Conservation (phyloP, 2,888 invertebrate genomes). For the Drosophila pseudotalamancana region DNA sequence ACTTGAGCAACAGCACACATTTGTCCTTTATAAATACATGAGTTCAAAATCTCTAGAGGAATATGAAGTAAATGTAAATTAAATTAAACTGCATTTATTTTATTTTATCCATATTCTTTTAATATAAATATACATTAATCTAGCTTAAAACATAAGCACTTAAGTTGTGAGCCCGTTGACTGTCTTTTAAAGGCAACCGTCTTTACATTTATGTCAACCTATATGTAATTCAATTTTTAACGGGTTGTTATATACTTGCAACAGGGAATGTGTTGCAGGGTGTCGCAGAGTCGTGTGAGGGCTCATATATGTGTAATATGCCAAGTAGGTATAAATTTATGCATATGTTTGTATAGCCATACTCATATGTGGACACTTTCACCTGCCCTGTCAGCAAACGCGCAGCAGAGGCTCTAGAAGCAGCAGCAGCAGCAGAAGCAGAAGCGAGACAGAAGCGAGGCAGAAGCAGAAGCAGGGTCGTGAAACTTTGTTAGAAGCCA, state of each 20-base stretch:
- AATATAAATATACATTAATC: no score
- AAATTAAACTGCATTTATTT: no score
- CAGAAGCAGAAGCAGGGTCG: constrained; percentile 10
- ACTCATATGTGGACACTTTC: constrained; percentile 41
- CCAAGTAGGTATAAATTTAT: constrained; percentile 11
- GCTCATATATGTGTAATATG: constrained; percentile 8
- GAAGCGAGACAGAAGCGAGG: no score
- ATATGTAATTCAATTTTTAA: constrained; percentile 25
- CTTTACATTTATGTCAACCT: constrained; percentile 11
- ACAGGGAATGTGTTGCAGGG: constrained; percentile 1
- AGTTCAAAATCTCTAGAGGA: no score
- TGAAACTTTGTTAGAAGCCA: constrained; percentile 71
- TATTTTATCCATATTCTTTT: no score
- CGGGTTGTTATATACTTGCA: constrained; percentile 33
- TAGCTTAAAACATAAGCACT: no score
- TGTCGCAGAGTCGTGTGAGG: constrained; percentile 30
- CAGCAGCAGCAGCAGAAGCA: constrained; percentile 5
- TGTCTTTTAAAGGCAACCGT: no score
- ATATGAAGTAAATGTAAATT: no score
- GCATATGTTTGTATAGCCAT: constrained; percentile 13
- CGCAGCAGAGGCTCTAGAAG: no score
- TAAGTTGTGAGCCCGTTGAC: no score
- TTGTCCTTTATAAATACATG: no score
- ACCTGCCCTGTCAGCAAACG: constrained; percentile 62
- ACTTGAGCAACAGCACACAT: no score